Base-by-base conservation (phyloP, 2,797 vertebrate species). In the Pteropus rufus region DNA sequence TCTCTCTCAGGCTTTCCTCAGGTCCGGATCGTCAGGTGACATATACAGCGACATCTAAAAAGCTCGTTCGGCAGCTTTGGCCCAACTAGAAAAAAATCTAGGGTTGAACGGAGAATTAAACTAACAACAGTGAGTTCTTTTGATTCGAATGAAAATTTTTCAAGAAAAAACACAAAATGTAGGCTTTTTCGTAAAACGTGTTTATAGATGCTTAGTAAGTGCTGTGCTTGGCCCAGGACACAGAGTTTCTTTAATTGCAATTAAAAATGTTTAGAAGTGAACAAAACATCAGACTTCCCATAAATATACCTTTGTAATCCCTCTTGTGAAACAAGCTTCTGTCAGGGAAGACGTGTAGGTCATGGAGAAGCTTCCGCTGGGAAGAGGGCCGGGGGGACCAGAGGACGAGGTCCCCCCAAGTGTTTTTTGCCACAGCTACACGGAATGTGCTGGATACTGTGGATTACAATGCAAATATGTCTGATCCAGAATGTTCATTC, bases 371-470 rank as follows among this genome's bases (percentile, higher is more conserved):
- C 24, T 23, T 0, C n/a, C 76, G 5, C 1, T 5, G 5, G 10
- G 36, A 69, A 56, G n/a, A 75, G 0, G 11, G 41, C 5, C 2
- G 0, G 9, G 18, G 39, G 15, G 4, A 18, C 9, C 7, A 1
- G 46, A 4, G 4, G 31, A 36, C 29, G 21, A 3, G 26, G 1
- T 3, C 0, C 29, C n/a, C 0, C 29, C n/a, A 19, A 65, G 36
- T 1, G 1, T 10, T 23, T 10, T 29, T 10, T 3, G 3, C 58
- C 73, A 44, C 15, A 34, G 46, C 4, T 31, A 16, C 3, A 26
- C 10, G 2, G 75, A 84, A 60, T 1, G 7, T 10, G 10, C 58
- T 58, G n/a, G 31, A 34, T 3, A 54, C 3, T 3, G 10, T 36
- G 39, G 72, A 26, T 81, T 29, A 65, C 8, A 0, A 0, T 21